Evolutionary conservation across 2,888 invertebrate genomes (phyloP).

Genomic region (Maniola hyperantus): DNA sequence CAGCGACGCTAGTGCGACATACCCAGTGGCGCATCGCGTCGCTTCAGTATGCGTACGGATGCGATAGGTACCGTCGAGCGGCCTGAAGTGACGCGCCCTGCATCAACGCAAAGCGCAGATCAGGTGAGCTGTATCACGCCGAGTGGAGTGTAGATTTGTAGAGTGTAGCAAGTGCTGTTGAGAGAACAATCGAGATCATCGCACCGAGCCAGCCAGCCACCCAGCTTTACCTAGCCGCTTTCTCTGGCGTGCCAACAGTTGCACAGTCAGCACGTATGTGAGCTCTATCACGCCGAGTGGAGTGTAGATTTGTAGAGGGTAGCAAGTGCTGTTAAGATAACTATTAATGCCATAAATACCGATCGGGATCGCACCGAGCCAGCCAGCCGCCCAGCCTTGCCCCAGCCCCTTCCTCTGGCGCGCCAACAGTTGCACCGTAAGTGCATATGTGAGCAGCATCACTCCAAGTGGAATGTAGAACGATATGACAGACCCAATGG

Average conservation of each 20-base stretch:
- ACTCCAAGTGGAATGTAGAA: constrained; percentile 98
- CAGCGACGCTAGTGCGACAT: too few relatives aligned
- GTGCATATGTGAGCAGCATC: constrained; percentile 96
- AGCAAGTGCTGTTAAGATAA: not conserved
- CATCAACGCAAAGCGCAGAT: too few relatives aligned
- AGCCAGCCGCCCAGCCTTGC: constrained; percentile 89
- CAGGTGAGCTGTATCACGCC: too few relatives aligned
- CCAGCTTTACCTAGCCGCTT: too few relatives aligned
- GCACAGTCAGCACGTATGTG: not conserved
- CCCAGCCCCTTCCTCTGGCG: constrained; percentile 88
- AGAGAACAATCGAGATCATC: too few relatives aligned
- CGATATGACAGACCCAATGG: constrained; percentile 96
- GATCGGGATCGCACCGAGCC: constrained; percentile 85
- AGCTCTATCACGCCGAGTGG: not conserved
- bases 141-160: too few relatives aligned
- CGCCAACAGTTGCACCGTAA: constrained; percentile 94
- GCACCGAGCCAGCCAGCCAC: too few relatives aligned
- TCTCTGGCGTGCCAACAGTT: not conserved
- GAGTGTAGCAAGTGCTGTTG: too few relatives aligned
- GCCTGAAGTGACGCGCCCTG: too few relatives aligned
- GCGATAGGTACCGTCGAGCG: too few relatives aligned
- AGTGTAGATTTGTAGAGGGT: not conserved
- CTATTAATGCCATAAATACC: constrained; percentile 62
- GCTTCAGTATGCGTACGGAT: too few relatives aligned
- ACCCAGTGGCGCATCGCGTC: too few relatives aligned